A percentile compares a stretch with the other conserved stretches of the same genome.
Evolutionary conservation across 2,888 invertebrate species (phyloP).

Genomic region (Pilophorus perplexus): DNA sequence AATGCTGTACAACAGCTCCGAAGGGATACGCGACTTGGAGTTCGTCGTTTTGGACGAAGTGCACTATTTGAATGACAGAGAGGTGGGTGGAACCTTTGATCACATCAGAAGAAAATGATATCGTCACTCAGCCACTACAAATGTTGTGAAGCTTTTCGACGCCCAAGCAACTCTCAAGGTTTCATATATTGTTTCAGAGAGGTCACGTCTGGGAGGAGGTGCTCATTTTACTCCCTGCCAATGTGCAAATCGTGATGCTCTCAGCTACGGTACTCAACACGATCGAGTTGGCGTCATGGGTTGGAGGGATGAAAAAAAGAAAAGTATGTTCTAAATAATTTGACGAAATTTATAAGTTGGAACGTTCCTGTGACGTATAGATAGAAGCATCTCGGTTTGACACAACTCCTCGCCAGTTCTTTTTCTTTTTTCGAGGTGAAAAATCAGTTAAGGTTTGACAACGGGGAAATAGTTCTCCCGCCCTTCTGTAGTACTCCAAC

Average conservation of each 20-base stretch:
- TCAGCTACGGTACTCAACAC: conserved; percentile 99
- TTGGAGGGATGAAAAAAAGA: conserved; percentile 79
- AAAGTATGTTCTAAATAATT: conserved; percentile 59
- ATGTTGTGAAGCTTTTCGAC: background rate
- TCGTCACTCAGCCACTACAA: background rate
- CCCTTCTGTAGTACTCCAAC: too few species aligned
- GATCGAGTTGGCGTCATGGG: conserved; percentile 92
- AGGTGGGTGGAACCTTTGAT: too few species aligned
- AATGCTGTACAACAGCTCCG: conserved; percentile 74
- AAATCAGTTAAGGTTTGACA: too few species aligned
- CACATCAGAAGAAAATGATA: too few species aligned
- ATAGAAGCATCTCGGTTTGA: too few species aligned
- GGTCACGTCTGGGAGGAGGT: conserved; percentile 99
- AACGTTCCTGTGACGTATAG: too few species aligned
- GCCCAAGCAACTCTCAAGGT: background rate
- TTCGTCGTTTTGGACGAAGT: conserved; percentile 99
- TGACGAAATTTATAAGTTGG: too few species aligned
- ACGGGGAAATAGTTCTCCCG: too few species aligned
- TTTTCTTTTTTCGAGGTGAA: too few species aligned
- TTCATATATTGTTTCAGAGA: conserved; percentile 57
- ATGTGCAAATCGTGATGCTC: conserved; percentile 93
- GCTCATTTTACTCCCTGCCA: conserved; percentile 87
- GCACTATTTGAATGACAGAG: conserved; percentile 96
- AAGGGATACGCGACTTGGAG: conserved; percentile 92
- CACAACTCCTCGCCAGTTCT: too few species aligned